Evolutionary conservation across 1,140 invertebrate species (phyloP), one percentile per base, ranked within the genome.

Genomic region (Achroia grisella): DNA sequence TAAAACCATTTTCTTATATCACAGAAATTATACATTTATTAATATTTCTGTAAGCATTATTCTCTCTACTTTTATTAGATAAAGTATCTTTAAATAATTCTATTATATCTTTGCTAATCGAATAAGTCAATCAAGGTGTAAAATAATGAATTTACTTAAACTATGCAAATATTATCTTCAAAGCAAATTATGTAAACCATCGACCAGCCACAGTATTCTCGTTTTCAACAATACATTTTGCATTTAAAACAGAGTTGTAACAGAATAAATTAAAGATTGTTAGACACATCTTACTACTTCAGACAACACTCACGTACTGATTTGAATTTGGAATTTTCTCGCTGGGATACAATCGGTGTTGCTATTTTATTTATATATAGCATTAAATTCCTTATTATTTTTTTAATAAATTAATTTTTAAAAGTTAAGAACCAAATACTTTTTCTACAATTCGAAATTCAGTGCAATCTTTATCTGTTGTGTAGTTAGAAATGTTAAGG

Each of bases 321-420:
- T 80, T 80, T 76, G 71, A 77, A 77, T 77, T 77, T 71, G 49
- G 70, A 77, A 77, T 75, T 80, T 67, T 56, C 58, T 56, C 56
- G 62, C 66, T 63, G 44, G 43, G 53, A 57, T 58, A 52, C 33
- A 48, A 52, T 40, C 52, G 48, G 51, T 57, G 51, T 54, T 40
- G 52, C 42, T 59, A 44, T 62, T 57, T 44, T 49, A 46, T 62
- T 59, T 47, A 51, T 31, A 49, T 48, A 32, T 33, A 42, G 32
- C 34, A 43, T 9, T 34, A 12, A 23, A 10, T 41, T 45, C 12
- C n/a, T 13, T 17, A 23, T 48, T 43, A 11, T 31, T 31, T 9
- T 31, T n/a, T 31, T 4, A 4, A 2, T n/a, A 9, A 2, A 31
- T 9, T 29, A 29, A 2, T n/a, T 31, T 31, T 31, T 15, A 41